phyloP scores from a whole-genome alignment of 2,888 invertebrate genomes.

The Gordius sp. region DNA sequence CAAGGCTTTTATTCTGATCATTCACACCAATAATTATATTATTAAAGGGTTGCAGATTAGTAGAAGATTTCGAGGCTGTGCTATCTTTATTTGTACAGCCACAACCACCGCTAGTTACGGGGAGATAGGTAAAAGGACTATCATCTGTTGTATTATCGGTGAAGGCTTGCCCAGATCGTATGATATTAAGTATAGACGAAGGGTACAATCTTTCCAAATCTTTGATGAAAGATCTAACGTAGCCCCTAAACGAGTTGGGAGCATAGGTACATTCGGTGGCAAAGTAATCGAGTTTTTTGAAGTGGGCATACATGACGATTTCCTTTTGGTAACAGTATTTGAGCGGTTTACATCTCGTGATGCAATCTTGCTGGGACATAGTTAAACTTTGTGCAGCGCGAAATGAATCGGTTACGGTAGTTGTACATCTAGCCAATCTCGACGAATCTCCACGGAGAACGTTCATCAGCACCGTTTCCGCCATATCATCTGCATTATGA shows the following conservation, averaged over 20 bases:
- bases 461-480: slow-evolving; percentile 48
- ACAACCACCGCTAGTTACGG: slow-evolving; percentile 19
- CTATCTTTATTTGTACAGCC: slow-evolving; percentile 22
- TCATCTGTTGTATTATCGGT: slow-evolving; percentile 25
- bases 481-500: slow-evolving; percentile 50
- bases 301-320: slow-evolving; percentile 69
- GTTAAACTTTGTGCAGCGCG: background rate
- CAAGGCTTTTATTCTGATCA: too few relatives aligned
- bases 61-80: background rate
- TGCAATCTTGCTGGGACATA: slow-evolving; percentile 35
- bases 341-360: slow-evolving; percentile 69
- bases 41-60: too few relatives aligned
- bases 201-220: slow-evolving; percentile 78
- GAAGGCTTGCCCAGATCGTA: slow-evolving; percentile 40
- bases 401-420: background rate
- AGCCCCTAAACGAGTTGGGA: slow-evolving; percentile 64
- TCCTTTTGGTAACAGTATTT: slow-evolving; percentile 96
- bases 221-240: slow-evolving; percentile 54
- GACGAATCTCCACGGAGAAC: slow-evolving; percentile 80
- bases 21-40: too few relatives aligned
- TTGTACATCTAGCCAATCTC: slow-evolving; percentile 62
- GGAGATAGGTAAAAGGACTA: too few relatives aligned
- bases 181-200: slow-evolving; percentile 30
- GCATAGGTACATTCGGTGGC: slow-evolving; percentile 96
- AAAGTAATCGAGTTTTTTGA: slow-evolving; percentile 76